These are phyloP conservation scores for Chrysina gloriosa DNA, from an alignment of 2,888 invertebrate species.

Conservation along the genomic window DNA sequence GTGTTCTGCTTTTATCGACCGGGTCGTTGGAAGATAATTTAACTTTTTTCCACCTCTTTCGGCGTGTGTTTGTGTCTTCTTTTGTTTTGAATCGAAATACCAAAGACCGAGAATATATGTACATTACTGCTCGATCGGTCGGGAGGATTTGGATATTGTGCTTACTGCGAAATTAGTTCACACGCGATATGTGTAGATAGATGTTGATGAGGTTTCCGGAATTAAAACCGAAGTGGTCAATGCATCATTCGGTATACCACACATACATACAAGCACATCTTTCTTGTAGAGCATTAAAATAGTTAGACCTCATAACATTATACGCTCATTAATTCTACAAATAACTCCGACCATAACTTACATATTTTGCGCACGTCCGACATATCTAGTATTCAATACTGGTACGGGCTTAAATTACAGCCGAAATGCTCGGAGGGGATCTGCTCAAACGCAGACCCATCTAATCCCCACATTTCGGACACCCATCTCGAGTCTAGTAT, in stretches of 20 bases:
- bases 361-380: not conserved
- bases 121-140: constrained; percentile 12
- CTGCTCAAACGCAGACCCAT: not conserved
- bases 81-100: constrained; percentile 21
- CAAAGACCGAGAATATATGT: constrained; percentile 6
- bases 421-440: not conserved
- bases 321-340: constrained; percentile 4
- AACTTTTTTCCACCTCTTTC: constrained; percentile 26
- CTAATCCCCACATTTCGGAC: not conserved
- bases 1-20: constrained; percentile 36
- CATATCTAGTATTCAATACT: not conserved
- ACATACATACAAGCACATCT: no score
- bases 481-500: constrained; percentile 36
- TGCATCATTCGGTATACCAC: no score
- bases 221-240: no score
- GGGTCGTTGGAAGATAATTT: constrained; percentile 32
- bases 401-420: not conserved
- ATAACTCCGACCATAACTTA: not conserved
- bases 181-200: no score
- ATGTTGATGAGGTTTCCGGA: no score
- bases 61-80: constrained; percentile 7
- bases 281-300: no score
- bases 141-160: not conserved
- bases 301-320: no score
- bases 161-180: not conserved